Percentiles rank a stretch among this genome's conserved stretches.
Evolutionary conservation across 2,888 invertebrate genomes (phyloP).

Genomic region (Smittia sp.): DNA sequence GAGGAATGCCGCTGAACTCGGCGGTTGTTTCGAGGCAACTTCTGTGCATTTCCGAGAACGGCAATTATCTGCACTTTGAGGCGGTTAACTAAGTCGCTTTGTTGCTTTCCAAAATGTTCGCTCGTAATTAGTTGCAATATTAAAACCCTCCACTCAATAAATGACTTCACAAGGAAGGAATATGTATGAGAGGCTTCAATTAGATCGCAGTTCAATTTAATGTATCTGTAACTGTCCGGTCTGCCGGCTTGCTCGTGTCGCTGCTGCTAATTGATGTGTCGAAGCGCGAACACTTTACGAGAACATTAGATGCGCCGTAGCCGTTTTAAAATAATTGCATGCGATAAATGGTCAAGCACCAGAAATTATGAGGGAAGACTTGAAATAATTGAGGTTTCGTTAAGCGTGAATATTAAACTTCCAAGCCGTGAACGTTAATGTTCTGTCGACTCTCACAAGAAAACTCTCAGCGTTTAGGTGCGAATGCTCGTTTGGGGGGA

Average conservation of each 20-base stretch:
- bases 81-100: neutral
- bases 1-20: neutral
- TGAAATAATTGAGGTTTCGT: slow-evolving; percentile 20
- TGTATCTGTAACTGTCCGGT: slow-evolving; percentile 4
- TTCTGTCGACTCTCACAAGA: neutral
- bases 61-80: neutral
- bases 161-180: neutral
- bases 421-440: slow-evolving; percentile 3
- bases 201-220: slow-evolving; percentile 26
- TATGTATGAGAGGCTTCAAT: slow-evolving; percentile 12
- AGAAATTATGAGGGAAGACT: slow-evolving; percentile 35
- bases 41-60: slow-evolving; percentile 7
- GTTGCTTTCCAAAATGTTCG: neutral
- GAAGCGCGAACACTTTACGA: neutral
- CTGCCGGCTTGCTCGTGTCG: slow-evolving; percentile 1
- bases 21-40: slow-evolving; percentile 8
- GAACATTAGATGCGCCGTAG: neutral
- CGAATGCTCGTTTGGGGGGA: neutral
- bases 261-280: slow-evolving; percentile 15
- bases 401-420: neutral
- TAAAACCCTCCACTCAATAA: neutral
- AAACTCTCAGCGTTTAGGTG: neutral
- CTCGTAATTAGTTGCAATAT: neutral
- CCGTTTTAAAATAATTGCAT: slow-evolving; percentile 22
- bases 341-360: slow-evolving; percentile 30